Conservation (phyloP, 1,140 invertebrate genomes). For the Drosophila leontia region DNA sequence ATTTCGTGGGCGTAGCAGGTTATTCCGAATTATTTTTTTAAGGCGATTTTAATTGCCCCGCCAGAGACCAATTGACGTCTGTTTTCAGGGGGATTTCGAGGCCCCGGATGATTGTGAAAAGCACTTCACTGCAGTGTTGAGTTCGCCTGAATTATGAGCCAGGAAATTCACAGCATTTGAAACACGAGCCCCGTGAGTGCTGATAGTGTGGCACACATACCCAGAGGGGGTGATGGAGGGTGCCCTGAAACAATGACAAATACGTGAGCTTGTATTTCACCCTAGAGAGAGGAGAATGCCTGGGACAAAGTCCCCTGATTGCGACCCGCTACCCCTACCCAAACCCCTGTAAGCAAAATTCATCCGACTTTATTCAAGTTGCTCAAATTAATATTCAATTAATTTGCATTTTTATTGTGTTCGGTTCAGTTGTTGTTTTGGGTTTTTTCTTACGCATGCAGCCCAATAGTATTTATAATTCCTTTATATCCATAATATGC, state of each 20-base stretch:
- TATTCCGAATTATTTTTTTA: conserved; percentile 46
- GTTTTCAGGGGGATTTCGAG: conserved; percentile 2
- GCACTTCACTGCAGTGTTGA: conserved; percentile 45
- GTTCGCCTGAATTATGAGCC: conserved; percentile 42
- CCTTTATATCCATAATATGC: conserved; percentile 59
- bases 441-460: conserved; percentile 69
- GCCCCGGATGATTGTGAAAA: conserved; percentile 61
- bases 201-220: conserved; percentile 49
- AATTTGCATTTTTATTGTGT: conserved; percentile 73
- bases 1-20: conserved; percentile 47
- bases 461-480: conserved; percentile 61
- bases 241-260: conserved; percentile 52
- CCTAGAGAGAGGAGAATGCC: conserved; percentile 29
- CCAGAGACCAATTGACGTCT: conserved; percentile 69
- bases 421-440: conserved; percentile 42
- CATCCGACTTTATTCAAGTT: conserved; percentile 39
- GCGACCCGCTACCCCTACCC: background rate
- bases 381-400: conserved; percentile 80
- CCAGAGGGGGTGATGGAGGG: background rate
- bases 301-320: conserved; percentile 12
- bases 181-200: conserved; percentile 76
- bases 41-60: conserved; percentile 70
- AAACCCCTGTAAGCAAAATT: conserved; percentile 10
- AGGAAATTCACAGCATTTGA: conserved; percentile 48
- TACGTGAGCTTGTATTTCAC: conserved; percentile 51